Conservation (phyloP, 1,140 invertebrate species). For the Apocrypta bakeri region DNA sequence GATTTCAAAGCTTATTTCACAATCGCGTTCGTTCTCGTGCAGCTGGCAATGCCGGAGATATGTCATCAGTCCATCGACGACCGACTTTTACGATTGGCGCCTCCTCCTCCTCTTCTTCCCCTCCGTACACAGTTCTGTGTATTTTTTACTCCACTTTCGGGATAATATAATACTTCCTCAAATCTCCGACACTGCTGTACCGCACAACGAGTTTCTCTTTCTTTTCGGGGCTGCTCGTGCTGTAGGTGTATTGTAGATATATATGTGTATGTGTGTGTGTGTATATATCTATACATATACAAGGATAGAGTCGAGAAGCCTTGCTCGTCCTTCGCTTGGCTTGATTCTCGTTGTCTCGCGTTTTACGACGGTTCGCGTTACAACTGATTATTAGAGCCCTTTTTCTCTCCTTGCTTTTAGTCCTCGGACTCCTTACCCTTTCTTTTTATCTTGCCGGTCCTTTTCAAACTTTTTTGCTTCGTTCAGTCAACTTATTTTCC, state of each 20-base stretch:
- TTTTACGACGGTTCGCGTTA: constrained; percentile 73
- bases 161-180: constrained; percentile 35
- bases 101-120: constrained; percentile 41
- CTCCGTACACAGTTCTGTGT: background rate
- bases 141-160: background rate
- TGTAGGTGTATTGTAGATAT: too few species aligned
- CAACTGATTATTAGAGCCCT: constrained; percentile 73
- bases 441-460: background rate
- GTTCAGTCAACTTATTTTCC: constrained; percentile 13
- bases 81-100: constrained; percentile 67
- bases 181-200: background rate
- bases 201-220: background rate
- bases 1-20: constrained; percentile 36
- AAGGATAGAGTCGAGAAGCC: constrained; percentile 57
- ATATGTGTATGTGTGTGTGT: background rate
- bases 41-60: constrained; percentile 49
- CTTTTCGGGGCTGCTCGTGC: background rate
- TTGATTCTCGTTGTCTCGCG: constrained; percentile 71
- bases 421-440: background rate
- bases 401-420: constrained; percentile 38
- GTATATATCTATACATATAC: constrained; percentile 53
- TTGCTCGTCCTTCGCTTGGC: constrained; percentile 47
- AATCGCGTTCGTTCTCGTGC: background rate
- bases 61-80: constrained; percentile 63
- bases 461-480: constrained; percentile 16